Evolutionary conservation across 2,113 vertebrate genomes (phyloP).

Genomic region (Gasterosteus aculeatus): DNA sequence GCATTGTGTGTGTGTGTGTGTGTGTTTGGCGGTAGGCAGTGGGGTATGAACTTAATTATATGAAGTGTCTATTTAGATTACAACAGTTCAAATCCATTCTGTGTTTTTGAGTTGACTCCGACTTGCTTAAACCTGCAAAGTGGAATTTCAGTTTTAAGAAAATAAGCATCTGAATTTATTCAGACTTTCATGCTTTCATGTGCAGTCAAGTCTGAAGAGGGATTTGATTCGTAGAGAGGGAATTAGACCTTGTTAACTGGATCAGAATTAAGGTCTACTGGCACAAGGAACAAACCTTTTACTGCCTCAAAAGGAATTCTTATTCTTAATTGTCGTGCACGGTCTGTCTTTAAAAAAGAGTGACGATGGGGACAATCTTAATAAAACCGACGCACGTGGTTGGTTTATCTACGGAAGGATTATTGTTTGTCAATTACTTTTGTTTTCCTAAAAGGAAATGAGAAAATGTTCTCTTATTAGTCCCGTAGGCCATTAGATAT

Average conservation of each 20-base stretch:
- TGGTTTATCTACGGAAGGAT: slow-evolving; percentile 2
- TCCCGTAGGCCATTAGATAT: slow-evolving; percentile 16
- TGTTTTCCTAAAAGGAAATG: slow-evolving; percentile 29
- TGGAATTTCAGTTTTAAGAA: neutral
- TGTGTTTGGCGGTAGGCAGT: slow-evolving; percentile 3
- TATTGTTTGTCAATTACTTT: slow-evolving; percentile 33
- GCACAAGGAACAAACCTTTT: slow-evolving; percentile 9
- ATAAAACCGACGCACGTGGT: slow-evolving; percentile 6
- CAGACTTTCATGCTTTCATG: neutral
- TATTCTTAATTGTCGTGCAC: slow-evolving; percentile 9
- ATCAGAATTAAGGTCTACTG: slow-evolving; percentile 17
- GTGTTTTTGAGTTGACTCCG: neutral
- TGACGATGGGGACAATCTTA: neutral
- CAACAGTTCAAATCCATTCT: neutral
- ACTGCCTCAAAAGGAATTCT: neutral
- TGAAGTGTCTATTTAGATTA: slow-evolving; percentile 2
- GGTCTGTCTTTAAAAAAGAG: neutral
- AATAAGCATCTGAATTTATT: neutral
- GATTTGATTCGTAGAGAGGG: neutral
- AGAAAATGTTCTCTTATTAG: slow-evolving; percentile 29
- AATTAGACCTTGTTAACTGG: neutral
- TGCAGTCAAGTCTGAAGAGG: slow-evolving; percentile 6
- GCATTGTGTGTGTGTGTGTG: neutral
- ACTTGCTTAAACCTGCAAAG: neutral
- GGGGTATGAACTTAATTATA: neutral